Evolutionary conservation across 2,888 invertebrate species (phyloP).

Genomic region (Chymomyza fuscimana): DNA sequence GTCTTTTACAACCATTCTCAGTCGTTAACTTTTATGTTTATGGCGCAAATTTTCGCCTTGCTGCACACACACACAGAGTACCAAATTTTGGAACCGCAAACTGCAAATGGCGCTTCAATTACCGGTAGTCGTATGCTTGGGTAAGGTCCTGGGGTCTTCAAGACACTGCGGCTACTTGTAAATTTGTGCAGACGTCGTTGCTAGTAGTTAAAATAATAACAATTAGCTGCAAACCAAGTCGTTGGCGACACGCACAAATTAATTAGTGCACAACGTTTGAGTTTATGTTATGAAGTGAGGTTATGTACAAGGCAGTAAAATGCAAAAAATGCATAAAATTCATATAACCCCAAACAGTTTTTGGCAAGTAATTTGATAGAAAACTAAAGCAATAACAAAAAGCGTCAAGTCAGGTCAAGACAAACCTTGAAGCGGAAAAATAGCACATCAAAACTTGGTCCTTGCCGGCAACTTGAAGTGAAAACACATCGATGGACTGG

Average conservation of each 20-base stretch:
- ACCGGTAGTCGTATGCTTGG: neutral
- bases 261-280: slow-evolving; percentile 51
- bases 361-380: neutral
- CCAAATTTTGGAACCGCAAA: slow-evolving; percentile 44
- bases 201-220: slow-evolving; percentile 68
- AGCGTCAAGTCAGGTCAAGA: neutral
- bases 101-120: slow-evolving; percentile 27
- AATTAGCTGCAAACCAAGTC: slow-evolving; percentile 68
- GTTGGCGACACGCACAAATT: slow-evolving; percentile 66
- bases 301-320: slow-evolving; percentile 47
- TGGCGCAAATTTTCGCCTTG: slow-evolving; percentile 69
- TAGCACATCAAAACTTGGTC: slow-evolving; percentile 52
- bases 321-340: slow-evolving; percentile 29
- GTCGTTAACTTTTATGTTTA: slow-evolving; percentile 78
- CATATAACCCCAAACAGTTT: slow-evolving; percentile 8
- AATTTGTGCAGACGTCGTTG: slow-evolving; percentile 25
- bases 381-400: neutral
- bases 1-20: slow-evolving; percentile 75
- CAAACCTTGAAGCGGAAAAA: slow-evolving; percentile 59
- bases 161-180: neutral
- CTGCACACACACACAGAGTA: slow-evolving; percentile 53
- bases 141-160: neutral
- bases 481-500: neutral
- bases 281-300: slow-evolving; percentile 18
- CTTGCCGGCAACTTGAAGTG: slow-evolving; percentile 14